Conservation (phyloP, 2,888 invertebrate genomes). For the Thalpophila matura region DNA sequence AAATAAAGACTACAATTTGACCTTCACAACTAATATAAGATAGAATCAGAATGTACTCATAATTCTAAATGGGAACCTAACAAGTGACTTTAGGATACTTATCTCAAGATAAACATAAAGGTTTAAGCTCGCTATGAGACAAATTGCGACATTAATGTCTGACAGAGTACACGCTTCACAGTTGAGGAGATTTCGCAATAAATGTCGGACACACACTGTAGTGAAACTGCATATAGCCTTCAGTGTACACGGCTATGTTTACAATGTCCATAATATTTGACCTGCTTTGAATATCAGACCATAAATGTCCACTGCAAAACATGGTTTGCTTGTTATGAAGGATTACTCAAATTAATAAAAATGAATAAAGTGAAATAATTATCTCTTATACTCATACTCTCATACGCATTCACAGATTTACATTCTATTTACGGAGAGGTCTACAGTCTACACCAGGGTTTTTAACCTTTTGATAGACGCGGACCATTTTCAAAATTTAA, state of each 20-base stretch:
- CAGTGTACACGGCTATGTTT: not conserved
- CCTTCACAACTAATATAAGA: too few species aligned
- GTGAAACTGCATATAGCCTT: not conserved
- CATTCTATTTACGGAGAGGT: too few species aligned
- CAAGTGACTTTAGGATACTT: constrained; percentile 5
- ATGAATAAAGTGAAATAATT: too few species aligned
- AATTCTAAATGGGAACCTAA: not conserved
- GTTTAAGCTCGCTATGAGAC: constrained; percentile 33
- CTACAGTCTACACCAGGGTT: too few species aligned
- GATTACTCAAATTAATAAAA: too few species aligned
- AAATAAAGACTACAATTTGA: too few species aligned
- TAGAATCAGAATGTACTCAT: too few species aligned
- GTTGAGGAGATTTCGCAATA: constrained; percentile 50
- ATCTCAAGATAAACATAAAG: constrained; percentile 21
- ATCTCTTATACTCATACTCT: too few species aligned
- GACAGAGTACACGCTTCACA: constrained; percentile 44
- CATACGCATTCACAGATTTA: too few species aligned
- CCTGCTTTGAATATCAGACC: not conserved
- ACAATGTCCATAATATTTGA: not conserved
- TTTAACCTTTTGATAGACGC: too few species aligned
- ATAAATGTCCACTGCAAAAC: not conserved
- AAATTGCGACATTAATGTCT: constrained; percentile 48
- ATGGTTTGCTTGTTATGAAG: not conserved
- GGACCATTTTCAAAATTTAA: too few species aligned
- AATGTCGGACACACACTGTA: constrained; percentile 37